phyloP scores from a whole-genome alignment of 30 jellyfish, hydroid and myxozoan species.

The Mastigias papua region DNA sequence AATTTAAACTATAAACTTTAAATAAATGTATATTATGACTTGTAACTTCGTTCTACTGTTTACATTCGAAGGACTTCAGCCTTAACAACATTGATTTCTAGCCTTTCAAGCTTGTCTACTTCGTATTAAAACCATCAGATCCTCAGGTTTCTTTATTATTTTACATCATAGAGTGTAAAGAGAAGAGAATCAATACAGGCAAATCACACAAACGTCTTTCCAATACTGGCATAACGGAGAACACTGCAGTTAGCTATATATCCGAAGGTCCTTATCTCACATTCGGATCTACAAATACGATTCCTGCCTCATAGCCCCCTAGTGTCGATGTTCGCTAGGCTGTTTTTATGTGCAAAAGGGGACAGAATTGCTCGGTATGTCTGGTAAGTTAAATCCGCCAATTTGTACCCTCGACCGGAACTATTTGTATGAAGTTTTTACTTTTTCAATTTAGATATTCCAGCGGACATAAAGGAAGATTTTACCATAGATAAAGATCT shows the following conservation, averaged over 20 bases:
- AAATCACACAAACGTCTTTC: background rate
- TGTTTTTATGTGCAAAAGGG: background rate
- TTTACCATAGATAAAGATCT: too few relatives aligned
- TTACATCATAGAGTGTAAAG: background rate
- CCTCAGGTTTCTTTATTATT: background rate
- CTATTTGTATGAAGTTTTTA: too few relatives aligned
- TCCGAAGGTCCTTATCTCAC: slow-evolving; percentile 38
- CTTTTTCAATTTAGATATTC: too few relatives aligned
- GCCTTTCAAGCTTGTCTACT: too few relatives aligned
- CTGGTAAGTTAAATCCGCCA: too few relatives aligned
- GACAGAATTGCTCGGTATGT: background rate
- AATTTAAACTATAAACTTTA: too few relatives aligned
- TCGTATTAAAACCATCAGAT: background rate
- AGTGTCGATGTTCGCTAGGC: background rate
- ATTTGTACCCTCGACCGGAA: too few relatives aligned
- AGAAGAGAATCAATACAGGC: background rate
- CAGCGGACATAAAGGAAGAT: too few relatives aligned
- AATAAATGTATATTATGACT: too few relatives aligned
- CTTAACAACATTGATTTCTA: too few relatives aligned
- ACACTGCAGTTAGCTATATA: slow-evolving; percentile 43
- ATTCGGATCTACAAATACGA: slow-evolving; percentile 19
- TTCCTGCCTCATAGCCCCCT: background rate
- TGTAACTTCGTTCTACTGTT: too few relatives aligned
- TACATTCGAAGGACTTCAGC: too few relatives aligned
- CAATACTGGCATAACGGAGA: background rate